Percentiles rank a stretch among this genome's conserved stretches.
Conservation (phyloP, 2,113 vertebrate genomes). For the Seriola rivoliana region DNA sequence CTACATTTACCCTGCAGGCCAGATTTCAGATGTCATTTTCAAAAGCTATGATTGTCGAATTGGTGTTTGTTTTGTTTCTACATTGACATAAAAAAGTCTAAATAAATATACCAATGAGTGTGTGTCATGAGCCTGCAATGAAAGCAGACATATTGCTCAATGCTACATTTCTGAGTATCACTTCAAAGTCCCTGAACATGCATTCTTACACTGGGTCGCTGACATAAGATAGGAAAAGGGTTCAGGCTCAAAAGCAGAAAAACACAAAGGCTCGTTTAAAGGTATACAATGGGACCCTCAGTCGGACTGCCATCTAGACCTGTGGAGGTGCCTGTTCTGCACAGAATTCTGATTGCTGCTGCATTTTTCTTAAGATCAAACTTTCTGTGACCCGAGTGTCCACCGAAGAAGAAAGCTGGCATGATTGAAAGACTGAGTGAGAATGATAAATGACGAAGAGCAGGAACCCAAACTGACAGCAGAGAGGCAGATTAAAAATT, state of each 20-base stretch:
- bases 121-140: slow-evolving; percentile 22
- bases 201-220: slow-evolving; percentile 32
- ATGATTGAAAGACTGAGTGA: slow-evolving; percentile 47
- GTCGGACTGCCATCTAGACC: slow-evolving; percentile 16
- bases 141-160: slow-evolving; percentile 36
- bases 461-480: slow-evolving; percentile 47
- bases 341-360: slow-evolving; percentile 45
- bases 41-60: slow-evolving; percentile 50
- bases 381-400: slow-evolving; percentile 17
- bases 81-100: slow-evolving; percentile 37
- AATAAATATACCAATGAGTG: slow-evolving; percentile 47
- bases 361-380: slow-evolving; percentile 51
- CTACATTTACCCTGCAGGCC: slow-evolving; percentile 38
- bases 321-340: slow-evolving; percentile 18
- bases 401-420: slow-evolving; percentile 36
- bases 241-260: slow-evolving; percentile 18
- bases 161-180: slow-evolving; percentile 14
- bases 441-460: slow-evolving; percentile 40
- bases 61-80: slow-evolving; percentile 68
- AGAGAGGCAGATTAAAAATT: slow-evolving; percentile 50
- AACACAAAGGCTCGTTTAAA: slow-evolving; percentile 35
- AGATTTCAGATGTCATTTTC: slow-evolving; percentile 57
- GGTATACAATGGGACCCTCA: neutral
- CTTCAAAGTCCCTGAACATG: slow-evolving; percentile 51
- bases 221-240: slow-evolving; percentile 14